Evolutionary conservation across 2,888 invertebrate species (phyloP), one percentile per base, ranked within the genome.

Genomic region (Sphaerophoria rueppellii): DNA sequence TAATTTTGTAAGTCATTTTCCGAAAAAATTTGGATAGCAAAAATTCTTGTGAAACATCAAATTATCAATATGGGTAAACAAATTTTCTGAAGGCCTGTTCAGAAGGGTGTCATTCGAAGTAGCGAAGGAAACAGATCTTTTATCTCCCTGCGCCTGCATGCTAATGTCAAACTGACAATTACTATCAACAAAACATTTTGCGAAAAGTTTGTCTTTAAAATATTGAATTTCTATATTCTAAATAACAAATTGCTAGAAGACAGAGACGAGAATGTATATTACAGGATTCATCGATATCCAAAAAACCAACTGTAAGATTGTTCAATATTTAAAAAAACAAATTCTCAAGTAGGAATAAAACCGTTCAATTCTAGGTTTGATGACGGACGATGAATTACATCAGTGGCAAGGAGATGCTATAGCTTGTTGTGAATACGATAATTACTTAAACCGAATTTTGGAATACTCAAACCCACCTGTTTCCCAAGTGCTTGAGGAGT

Each of bases 351-450:
- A 43, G 12, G 12, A n/a, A 37, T 11, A n/a, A 34, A 32, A 40
- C 7, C 35, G 4, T 4, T 16, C 0, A 12, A 48, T 82, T 82
- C 0, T 74, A 89, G 89, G 88, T 82, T 79, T 88, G 76, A 89
- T 89, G 89, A 88, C 88, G 9, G 87, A 88, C 37, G 88, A 87
- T 11, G 88, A 89, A 61, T 75, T 89, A 52, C 75, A 87, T 46
- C 82, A 88, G 55, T 89, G 89, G 89, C 89, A 89, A 58, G 87
- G 87, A 11, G 88, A 88, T 86, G 87, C 89, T 6, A 82, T 88
- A 5, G 87, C 88, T 72, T 88, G 88, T 65, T 88, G 89, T 69
- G 87, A 89, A 81, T 89, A 87, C 65, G 89, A 89, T 43, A 89
- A 89, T 82, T 88, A 88, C 54, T 87, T 88, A 6, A 89, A 89